These are phyloP conservation scores for Drosophila quadrilineata DNA, from an alignment of 1,140 invertebrate species.

Conservation along the genomic window DNA sequence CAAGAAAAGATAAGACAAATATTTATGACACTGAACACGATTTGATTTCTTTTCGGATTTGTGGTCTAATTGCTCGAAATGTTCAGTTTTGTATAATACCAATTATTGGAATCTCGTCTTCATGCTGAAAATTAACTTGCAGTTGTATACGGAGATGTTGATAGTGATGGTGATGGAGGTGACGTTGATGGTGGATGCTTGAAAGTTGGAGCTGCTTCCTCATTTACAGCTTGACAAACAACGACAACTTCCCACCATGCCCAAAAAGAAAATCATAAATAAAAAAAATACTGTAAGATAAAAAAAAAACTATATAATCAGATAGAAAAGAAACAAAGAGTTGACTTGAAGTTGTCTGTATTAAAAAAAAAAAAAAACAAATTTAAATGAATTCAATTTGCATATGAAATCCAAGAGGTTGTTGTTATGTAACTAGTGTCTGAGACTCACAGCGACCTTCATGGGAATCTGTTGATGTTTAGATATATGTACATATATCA, in stretches of 20 bases:
- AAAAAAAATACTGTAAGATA: not conserved
- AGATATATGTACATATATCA: slow-evolving; percentile 23
- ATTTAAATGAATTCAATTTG: slow-evolving; percentile 61
- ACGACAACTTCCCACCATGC: slow-evolving; percentile 6
- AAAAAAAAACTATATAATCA: not conserved
- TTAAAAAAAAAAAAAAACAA: too few species aligned
- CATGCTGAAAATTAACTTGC: too few species aligned
- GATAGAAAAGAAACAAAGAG: not conserved
- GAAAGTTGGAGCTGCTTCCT: too few species aligned
- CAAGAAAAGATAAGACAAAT: too few species aligned
- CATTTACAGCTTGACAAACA: slow-evolving; percentile 12
- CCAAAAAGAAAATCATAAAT: not conserved
- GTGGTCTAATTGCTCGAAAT: slow-evolving; percentile 10
- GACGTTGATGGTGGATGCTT: too few species aligned
- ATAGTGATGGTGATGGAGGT: too few species aligned
- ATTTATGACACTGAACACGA: slow-evolving; percentile 3
- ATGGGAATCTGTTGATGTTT: slow-evolving; percentile 38
- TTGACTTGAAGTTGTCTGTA: slow-evolving; percentile 13
- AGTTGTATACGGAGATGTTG: too few species aligned
- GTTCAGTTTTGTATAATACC: too few species aligned
- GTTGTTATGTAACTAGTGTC: slow-evolving; percentile 47
- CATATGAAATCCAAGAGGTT: slow-evolving; percentile 54
- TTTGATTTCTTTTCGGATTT: slow-evolving; percentile 5
- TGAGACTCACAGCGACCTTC: slow-evolving; percentile 50
- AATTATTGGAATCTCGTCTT: too few species aligned